Percentiles rank a stretch among this genome's conserved stretches.
These are phyloP conservation scores for Nasalis larvatus DNA, from an alignment of 2,113 vertebrate genomes.

Conservation along the genomic window DNA sequence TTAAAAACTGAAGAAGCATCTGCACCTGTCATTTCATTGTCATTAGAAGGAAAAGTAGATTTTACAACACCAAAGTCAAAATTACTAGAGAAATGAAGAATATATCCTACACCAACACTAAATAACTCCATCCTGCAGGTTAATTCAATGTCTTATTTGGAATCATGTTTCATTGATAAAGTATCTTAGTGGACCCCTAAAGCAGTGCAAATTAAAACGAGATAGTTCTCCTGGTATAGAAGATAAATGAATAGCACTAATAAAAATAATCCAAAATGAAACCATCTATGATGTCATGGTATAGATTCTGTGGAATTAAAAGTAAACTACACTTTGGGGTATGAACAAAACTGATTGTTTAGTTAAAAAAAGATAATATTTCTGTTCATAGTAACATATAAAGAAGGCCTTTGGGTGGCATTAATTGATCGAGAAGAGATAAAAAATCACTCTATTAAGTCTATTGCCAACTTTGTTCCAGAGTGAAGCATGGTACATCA, in stretches of 20 bases:
- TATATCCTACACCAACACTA: not conserved
- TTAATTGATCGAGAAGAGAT: not conserved
- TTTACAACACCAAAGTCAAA: not conserved
- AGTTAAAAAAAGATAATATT: not conserved
- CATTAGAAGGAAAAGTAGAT: not conserved
- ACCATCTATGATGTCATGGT: not conserved
- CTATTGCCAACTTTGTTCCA: not conserved
- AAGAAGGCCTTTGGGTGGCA: not conserved
- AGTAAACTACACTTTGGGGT: not conserved
- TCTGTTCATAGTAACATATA: too few species aligned
- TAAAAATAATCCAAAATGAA: not conserved
- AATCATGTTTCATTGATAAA: not conserved
- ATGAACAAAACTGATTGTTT: not conserved
- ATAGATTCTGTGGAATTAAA: not conserved
- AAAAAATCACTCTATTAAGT: not conserved
- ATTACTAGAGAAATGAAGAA: not conserved
- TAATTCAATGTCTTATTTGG: not conserved
- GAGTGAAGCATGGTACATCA: not conserved
- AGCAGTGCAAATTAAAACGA: not conserved
- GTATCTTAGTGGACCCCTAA: not conserved
- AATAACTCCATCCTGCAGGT: not conserved
- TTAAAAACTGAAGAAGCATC: not conserved
- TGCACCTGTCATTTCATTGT: not conserved
- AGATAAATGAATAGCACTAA: not conserved
- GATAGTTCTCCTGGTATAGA: not conserved